phyloP scores from a whole-genome alignment of 2,113 vertebrate species.

The Percopsis transmontana region DNA sequence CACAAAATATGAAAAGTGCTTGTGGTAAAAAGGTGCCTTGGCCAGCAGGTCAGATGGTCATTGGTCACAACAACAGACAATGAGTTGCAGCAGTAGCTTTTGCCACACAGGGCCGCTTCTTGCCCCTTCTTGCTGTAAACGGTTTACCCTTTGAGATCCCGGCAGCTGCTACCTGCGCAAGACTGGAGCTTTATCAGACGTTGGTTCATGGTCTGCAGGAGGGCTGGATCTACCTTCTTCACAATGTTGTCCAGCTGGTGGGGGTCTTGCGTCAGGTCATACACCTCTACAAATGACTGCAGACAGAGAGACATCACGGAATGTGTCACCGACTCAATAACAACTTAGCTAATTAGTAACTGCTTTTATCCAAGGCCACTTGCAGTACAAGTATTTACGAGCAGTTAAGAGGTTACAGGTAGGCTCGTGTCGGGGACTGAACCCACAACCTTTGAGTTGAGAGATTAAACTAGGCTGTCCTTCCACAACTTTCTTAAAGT shows the following conservation, averaged over 20 bases:
- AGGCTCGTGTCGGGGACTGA: too few species aligned
- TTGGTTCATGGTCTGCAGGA: conserved; percentile 82
- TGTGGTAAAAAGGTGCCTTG: not conserved
- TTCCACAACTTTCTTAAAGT: too few species aligned
- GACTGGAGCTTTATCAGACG: conserved; percentile 81
- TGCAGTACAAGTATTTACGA: too few species aligned
- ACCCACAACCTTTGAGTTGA: too few species aligned
- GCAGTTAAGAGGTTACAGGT: too few species aligned
- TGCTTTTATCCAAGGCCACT: too few species aligned
- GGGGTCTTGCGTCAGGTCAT: conserved; percentile 77
- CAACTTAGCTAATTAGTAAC: too few species aligned
- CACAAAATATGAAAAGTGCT: not conserved
- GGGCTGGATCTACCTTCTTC: conserved; percentile 77
- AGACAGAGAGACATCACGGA: not conserved
- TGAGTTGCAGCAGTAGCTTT: not conserved
- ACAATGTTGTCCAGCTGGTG: conserved; percentile 81
- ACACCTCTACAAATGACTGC: conserved; percentile 79
- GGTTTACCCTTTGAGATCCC: conserved; percentile 17
- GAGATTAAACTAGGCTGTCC: too few species aligned
- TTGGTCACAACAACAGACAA: not conserved
- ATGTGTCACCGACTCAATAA: not conserved
- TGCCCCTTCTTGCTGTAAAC: too few species aligned
- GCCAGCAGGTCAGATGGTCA: not conserved
- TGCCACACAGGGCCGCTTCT: too few species aligned
- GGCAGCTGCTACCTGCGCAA: conserved; percentile 71